Evolutionary conservation across 2,888 invertebrate species (phyloP).

Genomic region (Tipula vernalis): DNA sequence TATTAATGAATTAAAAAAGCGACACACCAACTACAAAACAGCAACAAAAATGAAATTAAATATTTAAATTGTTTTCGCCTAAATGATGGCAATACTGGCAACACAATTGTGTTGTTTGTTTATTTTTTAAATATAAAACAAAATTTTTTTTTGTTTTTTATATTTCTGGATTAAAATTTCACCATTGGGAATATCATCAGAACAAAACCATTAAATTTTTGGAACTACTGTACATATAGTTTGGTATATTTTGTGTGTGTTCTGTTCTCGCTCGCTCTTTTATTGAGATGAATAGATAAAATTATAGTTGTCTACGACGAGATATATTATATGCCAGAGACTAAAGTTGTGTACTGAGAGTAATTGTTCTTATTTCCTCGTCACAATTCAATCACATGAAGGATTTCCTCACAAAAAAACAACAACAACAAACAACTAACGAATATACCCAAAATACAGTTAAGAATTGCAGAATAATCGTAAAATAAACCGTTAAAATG

Average conservation of each 20-base stretch:
- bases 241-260: not conserved
- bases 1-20: not conserved
- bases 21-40: not conserved
- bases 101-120: not conserved
- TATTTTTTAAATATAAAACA: not conserved
- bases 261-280: not conserved
- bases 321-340: not conserved
- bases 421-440: not conserved
- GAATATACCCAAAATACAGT: not conserved
- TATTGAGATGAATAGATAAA: not conserved
- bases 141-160: not conserved
- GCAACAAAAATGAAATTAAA: slow-evolving; percentile 5
- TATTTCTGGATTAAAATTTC: slow-evolving; percentile 6
- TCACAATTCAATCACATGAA: not conserved
- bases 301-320: not conserved
- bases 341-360: not conserved
- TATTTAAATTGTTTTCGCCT: slow-evolving; percentile 11
- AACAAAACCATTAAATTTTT: slow-evolving; percentile 4
- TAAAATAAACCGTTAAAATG: not conserved
- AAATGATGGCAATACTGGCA: slow-evolving; percentile 8
- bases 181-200: slow-evolving; percentile 5
- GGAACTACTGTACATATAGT: not conserved
- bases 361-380: not conserved
- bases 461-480: not conserved
- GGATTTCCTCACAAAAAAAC: not conserved